Base-by-base conservation (phyloP, 2,797 vertebrate genomes). In the Bothrops alternatus region DNA sequence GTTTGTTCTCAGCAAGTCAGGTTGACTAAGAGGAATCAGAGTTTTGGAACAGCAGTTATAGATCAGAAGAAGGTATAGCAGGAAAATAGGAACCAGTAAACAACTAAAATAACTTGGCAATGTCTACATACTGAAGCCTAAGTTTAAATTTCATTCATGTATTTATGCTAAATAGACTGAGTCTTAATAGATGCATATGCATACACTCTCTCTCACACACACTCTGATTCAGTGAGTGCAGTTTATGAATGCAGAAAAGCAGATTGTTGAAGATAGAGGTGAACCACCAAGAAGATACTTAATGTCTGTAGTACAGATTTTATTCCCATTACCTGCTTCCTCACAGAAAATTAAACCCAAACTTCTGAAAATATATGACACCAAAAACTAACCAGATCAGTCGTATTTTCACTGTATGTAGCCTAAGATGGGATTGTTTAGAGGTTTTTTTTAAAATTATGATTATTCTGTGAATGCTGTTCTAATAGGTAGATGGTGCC, bases 21-120 rank as follows among this genome's bases (percentile, higher is more conserved):
- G 37, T 32, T 87, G 86, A 20, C 7, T 87, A 56, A 57, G 61
- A 56, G 47, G 23, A 42, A 37, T 56, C 50, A 58, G 2, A 0
- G 0, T 2, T 0, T 0, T 1, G 26, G 1, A 14, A 20, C 32
- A 14, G 4, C 7, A 90, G 23, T 47, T 63, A 47, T 0, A 25
- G 20, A 87, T 47, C 56, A 50, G 1, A 3, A 60, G 7, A 47
- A 42, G 8, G 20, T 82, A 82, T 11, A 82, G 73, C 37, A 82
- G 73, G 73, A 25, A 82, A 42, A 82, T 82, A 42, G 37, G 37
- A 78, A 47, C 73, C 8, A 78, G 8, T 47, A 47, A 82, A 42
- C 73, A 82, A 82, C 11, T 82, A 47, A 42, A 82, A 20, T 82
- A 47, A 47, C 37, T 82, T 82, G 32, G 37, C 20, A 47, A 23